phyloP scores from a whole-genome alignment of 1,140 invertebrate genomes.

The Yoshiicerus persimilis region DNA sequence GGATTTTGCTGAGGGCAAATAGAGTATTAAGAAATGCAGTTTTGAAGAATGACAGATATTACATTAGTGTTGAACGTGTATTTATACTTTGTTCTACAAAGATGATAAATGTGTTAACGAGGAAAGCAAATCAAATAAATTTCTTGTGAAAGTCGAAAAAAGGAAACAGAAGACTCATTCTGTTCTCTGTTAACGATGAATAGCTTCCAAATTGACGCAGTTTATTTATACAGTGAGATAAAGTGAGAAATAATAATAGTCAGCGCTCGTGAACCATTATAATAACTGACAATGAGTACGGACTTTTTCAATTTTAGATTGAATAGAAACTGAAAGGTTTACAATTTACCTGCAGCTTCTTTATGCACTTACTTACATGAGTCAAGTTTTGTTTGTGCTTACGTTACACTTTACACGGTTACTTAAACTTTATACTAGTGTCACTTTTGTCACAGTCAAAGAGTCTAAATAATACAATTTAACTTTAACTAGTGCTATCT shows the following conservation, averaged over 20 bases:
- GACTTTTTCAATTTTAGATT: neutral
- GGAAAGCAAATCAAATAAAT: neutral
- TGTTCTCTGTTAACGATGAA: neutral
- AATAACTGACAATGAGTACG: neutral
- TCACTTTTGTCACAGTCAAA: neutral
- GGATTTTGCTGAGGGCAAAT: neutral
- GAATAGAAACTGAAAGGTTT: neutral
- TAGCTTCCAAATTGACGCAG: neutral
- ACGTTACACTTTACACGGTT: neutral
- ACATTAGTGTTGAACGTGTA: neutral
- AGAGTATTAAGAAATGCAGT: neutral
- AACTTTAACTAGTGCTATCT: neutral
- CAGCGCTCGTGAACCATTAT: neutral
- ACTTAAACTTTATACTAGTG: neutral
- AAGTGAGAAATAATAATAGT: neutral
- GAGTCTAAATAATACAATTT: neutral
- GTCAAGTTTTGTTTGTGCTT: neutral
- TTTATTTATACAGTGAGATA: neutral
- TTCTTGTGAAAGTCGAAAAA: neutral
- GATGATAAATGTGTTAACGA: neutral
- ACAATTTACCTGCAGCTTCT: neutral
- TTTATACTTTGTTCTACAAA: neutral
- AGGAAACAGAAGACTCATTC: neutral
- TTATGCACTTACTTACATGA: neutral
- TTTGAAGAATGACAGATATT: neutral